Base-by-base conservation (phyloP, 2,888 invertebrate species). In the Euproctis similis region DNA sequence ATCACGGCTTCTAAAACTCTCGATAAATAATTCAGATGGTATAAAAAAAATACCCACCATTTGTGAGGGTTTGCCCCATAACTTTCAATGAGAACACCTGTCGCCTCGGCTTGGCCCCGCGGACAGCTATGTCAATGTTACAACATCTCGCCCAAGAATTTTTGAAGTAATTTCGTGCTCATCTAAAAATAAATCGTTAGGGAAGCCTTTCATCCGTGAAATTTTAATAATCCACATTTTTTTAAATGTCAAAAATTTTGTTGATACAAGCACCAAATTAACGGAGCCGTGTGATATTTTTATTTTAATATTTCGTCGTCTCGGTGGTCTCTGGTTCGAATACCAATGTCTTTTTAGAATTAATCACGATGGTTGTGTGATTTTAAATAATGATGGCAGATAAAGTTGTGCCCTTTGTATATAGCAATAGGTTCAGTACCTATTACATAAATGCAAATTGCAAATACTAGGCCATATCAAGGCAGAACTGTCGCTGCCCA, bases 1-100 rank as follows among this genome's bases (percentile, higher is more conserved):
- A 44, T 49, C 46, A 42, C 42, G 24, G 28, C 27, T 37, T 33
- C 32, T 38, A 37, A n/a, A n/a, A 21, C 37, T 46, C 37, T 26
- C 38, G 31, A 53, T 59, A 60, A 57, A 64, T 59, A 65, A 66
- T 65, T 63, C 53, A 63, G 42, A 42, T 12, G 35, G 44, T 46
- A n/a, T n/a, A n/a, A n/a, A n/a, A n/a, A n/a, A 58, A 54, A 52
- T 51, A 47, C 40, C 45, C 36, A 34, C 27, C 36, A 34, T 10
- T 55, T 42, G 39, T 44, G 28, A 36, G 46, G 46, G 44, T 38
- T 11, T n/a, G n/a, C n/a, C 31, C 47, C 42, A 48, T 58, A 46
- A 54, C 33, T 53, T 39, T 42, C 29, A 31, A 35, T 32, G 31
- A 34, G 46, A 50, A 53, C 55, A 60, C 58, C 58, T 61, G 58